A percentile compares a stretch with the other conserved stretches of the same genome.
phyloP scores from a whole-genome alignment of 2,888 invertebrate genomes.

The Eulithis testata region DNA sequence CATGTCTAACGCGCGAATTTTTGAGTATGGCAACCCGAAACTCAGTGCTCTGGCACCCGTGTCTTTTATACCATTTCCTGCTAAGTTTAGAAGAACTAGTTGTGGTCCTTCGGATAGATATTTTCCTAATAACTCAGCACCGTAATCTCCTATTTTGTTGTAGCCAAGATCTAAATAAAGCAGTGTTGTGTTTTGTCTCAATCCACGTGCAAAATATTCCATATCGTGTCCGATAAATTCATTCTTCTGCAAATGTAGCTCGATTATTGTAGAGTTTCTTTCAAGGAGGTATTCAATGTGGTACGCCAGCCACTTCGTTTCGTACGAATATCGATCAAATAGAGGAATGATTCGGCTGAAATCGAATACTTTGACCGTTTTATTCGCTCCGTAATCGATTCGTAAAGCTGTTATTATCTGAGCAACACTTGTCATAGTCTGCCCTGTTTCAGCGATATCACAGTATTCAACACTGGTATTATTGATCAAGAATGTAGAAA shows the following conservation, averaged over 20 bases:
- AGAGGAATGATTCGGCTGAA: slow-evolving; percentile 68
- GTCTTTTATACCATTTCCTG: slow-evolving; percentile 83
- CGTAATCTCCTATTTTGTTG: slow-evolving; percentile 86
- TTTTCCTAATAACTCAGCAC: slow-evolving; percentile 78
- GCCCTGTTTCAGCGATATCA: slow-evolving; percentile 85
- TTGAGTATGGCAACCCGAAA: slow-evolving; percentile 83
- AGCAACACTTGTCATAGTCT: slow-evolving; percentile 83
- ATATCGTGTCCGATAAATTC: slow-evolving; percentile 85
- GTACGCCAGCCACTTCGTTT: slow-evolving; percentile 80
- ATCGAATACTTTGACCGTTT: slow-evolving; percentile 67
- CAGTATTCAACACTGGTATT: slow-evolving; percentile 75
- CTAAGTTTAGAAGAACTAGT: slow-evolving; percentile 80
- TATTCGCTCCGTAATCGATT: slow-evolving; percentile 64
- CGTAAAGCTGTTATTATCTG: slow-evolving; percentile 78
- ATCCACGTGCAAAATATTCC: slow-evolving; percentile 80
- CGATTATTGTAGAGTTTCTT: slow-evolving; percentile 72
- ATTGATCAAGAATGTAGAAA: slow-evolving; percentile 76
- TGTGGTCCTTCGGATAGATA: slow-evolving; percentile 81
- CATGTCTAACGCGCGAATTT: slow-evolving; percentile 83
- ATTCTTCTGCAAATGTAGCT: slow-evolving; percentile 85
- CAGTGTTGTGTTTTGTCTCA: slow-evolving; percentile 79
- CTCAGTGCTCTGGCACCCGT: slow-evolving; percentile 84
- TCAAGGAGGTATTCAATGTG: slow-evolving; percentile 74
- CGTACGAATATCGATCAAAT: slow-evolving; percentile 69
- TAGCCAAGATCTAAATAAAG: slow-evolving; percentile 84